Conservation (phyloP, 2,888 invertebrate genomes). For the Drosophila fungiperda region DNA sequence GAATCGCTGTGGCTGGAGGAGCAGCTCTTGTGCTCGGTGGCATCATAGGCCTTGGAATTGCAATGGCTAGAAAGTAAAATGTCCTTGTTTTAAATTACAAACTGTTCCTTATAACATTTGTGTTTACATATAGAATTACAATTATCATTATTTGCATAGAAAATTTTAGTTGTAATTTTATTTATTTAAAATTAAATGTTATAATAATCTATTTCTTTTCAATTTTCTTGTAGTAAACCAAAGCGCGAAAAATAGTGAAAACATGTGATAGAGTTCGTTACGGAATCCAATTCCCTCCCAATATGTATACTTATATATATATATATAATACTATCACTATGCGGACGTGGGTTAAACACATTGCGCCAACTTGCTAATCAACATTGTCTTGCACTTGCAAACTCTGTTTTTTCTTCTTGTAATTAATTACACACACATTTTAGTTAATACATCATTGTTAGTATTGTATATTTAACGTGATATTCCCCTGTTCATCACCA, state of each 20-base stretch:
- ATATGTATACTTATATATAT: slow-evolving; percentile 29
- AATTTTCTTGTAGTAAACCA: slow-evolving; percentile 78
- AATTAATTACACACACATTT: slow-evolving; percentile 22
- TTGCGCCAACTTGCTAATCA: slow-evolving; percentile 29
- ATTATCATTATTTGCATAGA: slow-evolving; percentile 38
- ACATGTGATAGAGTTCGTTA: slow-evolving; percentile 32
- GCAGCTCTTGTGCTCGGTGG: slow-evolving; percentile 94
- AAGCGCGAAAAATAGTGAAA: slow-evolving; percentile 78
- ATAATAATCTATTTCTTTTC: slow-evolving; percentile 41
- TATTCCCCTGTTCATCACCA: slow-evolving; percentile 36
- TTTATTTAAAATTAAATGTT: slow-evolving; percentile 52
- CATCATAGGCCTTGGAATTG: slow-evolving; percentile 93
- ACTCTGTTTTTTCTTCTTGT: slow-evolving; percentile 25
- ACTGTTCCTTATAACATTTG: slow-evolving; percentile 25
- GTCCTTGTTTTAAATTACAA: slow-evolving; percentile 8
- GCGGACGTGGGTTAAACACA: slow-evolving; percentile 33
- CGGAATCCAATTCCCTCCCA: slow-evolving; percentile 49
- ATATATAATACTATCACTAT: slow-evolving; percentile 18
- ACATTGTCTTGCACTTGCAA: slow-evolving; percentile 37
- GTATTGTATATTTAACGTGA: slow-evolving; percentile 44
- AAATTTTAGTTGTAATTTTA: slow-evolving; percentile 38
- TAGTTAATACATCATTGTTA: slow-evolving; percentile 51
- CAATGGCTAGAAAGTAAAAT: slow-evolving; percentile 88
- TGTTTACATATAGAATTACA: slow-evolving; percentile 2
- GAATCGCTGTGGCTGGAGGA: slow-evolving; percentile 95